Percentiles rank a stretch among this genome's conserved stretches.
phyloP scores from a whole-genome alignment of 2,888 invertebrate genomes.

The Caenorhabditis sp. region DNA sequence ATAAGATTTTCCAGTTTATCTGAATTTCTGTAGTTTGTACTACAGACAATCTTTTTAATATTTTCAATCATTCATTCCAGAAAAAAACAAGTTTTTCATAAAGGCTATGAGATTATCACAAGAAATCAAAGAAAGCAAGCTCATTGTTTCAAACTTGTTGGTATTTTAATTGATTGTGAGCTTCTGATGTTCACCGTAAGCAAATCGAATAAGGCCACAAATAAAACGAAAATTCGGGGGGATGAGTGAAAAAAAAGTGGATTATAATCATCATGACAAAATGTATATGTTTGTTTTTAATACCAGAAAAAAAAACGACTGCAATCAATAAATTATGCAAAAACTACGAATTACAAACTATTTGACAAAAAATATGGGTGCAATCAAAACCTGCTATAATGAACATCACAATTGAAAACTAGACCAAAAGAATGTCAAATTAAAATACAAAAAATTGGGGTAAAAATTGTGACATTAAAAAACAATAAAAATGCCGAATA shows the following conservation, averaged over 20 bases:
- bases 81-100: not conserved
- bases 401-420: not conserved
- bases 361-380: not conserved
- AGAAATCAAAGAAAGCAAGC: conserved; percentile 8
- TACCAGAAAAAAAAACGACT: conserved; percentile 2
- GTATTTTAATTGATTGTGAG: conserved; percentile 2
- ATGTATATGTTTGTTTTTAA: not conserved
- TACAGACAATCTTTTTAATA: not conserved
- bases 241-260: not conserved
- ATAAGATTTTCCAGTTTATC: not conserved
- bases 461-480: not conserved
- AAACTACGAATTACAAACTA: not conserved
- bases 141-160: conserved; percentile 1
- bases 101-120: conserved; percentile 13
- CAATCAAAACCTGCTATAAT: not conserved
- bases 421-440: not conserved
- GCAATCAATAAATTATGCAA: conserved; percentile 8
- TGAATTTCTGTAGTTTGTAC: not conserved
- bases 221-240: conserved; percentile 11
- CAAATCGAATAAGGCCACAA: conserved; percentile 41
- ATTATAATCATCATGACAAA: not conserved
- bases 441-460: not conserved
- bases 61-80: not conserved
- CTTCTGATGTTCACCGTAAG: conserved; percentile 29
- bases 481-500: conserved; percentile 21